Evolutionary conservation across 2,888 invertebrate genomes (phyloP).

Genomic region (Acanthosepion esculentum): DNA sequence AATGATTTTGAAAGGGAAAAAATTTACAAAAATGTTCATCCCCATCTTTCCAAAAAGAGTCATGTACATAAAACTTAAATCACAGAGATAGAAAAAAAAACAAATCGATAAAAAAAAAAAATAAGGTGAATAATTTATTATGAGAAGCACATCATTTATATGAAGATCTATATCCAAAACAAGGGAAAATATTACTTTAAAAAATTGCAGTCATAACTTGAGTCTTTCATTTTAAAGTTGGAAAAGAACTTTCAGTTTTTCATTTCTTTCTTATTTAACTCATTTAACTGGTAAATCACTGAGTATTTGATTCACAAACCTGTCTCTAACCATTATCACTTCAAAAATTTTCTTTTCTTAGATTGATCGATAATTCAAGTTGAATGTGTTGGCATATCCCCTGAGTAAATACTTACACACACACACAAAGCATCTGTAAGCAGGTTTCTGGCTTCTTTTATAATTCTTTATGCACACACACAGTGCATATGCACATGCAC

Average conservation of each 20-base stretch:
- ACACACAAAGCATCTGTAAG: not conserved
- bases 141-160: not conserved
- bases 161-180: not conserved
- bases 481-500: not conserved
- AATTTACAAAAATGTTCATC: not conserved
- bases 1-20: not conserved
- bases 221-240: slow-evolving; percentile 10
- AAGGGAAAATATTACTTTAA: not conserved
- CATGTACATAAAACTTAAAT: not conserved
- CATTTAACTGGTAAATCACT: slow-evolving; percentile 33
- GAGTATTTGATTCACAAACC: not conserved
- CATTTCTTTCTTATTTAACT: slow-evolving; percentile 33
- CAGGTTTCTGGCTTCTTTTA: not conserved
- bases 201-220: not conserved
- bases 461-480: not conserved
- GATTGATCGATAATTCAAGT: slow-evolving; percentile 33
- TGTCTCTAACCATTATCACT: slow-evolving; percentile 21
- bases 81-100: not conserved
- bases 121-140: slow-evolving; percentile 1
- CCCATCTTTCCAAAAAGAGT: not conserved
- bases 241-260: not conserved
- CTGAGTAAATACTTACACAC: not conserved
- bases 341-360: not conserved
- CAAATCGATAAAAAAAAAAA: not conserved
- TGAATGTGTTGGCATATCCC: slow-evolving; percentile 33